A percentile compares a stretch with the other conserved stretches of the same genome.
Conservation (phyloP, 92 coral and sea anemone genomes). For the Pocillopora meandrina region DNA sequence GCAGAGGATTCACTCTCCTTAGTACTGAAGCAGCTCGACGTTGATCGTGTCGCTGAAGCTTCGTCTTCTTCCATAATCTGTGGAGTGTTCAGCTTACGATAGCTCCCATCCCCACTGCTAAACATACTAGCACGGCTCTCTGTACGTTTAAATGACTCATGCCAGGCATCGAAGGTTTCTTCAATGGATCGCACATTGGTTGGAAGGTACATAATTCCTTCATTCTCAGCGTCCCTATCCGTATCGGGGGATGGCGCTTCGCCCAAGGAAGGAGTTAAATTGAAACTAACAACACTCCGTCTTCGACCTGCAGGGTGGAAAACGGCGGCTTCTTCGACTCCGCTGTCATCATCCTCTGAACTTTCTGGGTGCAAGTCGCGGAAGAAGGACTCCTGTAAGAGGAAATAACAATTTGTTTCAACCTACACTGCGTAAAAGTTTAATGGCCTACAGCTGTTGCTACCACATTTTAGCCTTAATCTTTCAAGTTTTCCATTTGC, state of each 20-base stretch:
- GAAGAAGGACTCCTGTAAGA: constrained; percentile 46
- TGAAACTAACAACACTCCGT: constrained; percentile 78
- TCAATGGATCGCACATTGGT: constrained; percentile 74
- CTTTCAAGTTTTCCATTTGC: too few relatives aligned
- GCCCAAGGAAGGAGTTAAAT: constrained; percentile 36
- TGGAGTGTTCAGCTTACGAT: constrained; percentile 25
- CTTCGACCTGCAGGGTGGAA: constrained; percentile 23
- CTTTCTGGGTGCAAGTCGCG: constrained; percentile 28
- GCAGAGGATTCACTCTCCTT: constrained; percentile 15
- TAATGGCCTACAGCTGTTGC: background rate
- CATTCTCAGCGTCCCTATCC: constrained; percentile 34
- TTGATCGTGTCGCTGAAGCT: constrained; percentile 20
- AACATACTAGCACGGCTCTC: constrained; percentile 53
- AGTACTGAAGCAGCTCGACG: constrained; percentile 33
- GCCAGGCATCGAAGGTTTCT: constrained; percentile 84
- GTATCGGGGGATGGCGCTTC: constrained; percentile 33
- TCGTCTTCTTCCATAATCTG: constrained; percentile 35
- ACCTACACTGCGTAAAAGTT: background rate
- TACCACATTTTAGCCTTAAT: too few relatives aligned
- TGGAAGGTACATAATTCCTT: constrained; percentile 57
- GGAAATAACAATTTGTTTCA: background rate
- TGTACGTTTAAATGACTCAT: constrained; percentile 61
- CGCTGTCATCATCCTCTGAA: constrained; percentile 36
- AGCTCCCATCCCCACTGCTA: constrained; percentile 46
- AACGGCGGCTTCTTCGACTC: constrained; percentile 19